Evolutionary conservation across 2,888 invertebrate species (phyloP), one percentile per base, ranked within the genome.

Genomic region (Eilema caniola): DNA sequence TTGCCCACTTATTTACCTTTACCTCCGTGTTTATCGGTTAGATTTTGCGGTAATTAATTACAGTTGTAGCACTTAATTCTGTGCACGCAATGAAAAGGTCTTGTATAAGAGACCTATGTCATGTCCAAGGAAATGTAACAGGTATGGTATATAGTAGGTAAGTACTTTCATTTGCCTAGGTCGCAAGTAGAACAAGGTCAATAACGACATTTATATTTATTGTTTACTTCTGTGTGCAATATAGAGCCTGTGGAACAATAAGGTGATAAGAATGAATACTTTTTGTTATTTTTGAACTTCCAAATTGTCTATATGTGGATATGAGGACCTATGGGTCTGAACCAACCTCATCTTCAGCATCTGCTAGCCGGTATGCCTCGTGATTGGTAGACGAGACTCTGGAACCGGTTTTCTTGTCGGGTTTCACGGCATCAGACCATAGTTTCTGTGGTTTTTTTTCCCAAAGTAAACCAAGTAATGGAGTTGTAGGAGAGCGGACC

Each of bases 41-140:
- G 71, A 74, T 71, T 65, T 66, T 33, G 62, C 59, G 69, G 81
- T 72, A 69, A 72, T 28, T 61, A 60, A 37, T 66, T 67, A 69
- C 24, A 63, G 20, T 14, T 59, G 11, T 57, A 69, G n/a, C 56
- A 66, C 63, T 66, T 59, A 66, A 66, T 71, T 53, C 56, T 65
- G 62, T 56, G 62, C 59, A 72, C 65, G 63, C 69, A 79, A 77
- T 71, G 64, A 61, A 73, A 67, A 60, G 31, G 20, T 59, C 47
- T 57, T 59, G 33, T 62, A 8, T 28, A 4, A 41, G 14, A 37
- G 14, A 62, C 41, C 25, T 59, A 59, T 59, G 16, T 25, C 12
- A 63, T 47, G n/a, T 25, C 24, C 24, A 25, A n/a, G 28, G 47
- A 12, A 25, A n/a, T 47, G 28, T 47, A 47, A 63, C 24, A 25